Base-by-base conservation (phyloP, 2,888 invertebrate species). In the Cylloceria caligata region DNA sequence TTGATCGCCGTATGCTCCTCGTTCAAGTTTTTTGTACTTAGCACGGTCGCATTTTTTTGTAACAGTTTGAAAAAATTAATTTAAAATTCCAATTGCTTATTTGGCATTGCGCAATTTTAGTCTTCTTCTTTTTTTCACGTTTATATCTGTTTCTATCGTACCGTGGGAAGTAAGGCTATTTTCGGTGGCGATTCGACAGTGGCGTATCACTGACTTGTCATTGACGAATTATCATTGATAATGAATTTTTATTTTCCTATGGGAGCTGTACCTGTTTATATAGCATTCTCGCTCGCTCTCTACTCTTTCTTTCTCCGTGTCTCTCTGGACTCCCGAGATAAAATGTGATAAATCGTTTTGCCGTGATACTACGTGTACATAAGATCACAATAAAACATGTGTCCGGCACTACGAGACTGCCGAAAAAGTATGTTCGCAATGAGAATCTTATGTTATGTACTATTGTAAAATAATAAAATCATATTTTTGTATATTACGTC, bases 281-380 rank as follows among this genome's bases (percentile, higher is more conserved):
- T 60, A 16, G 7, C 24, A 21, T 36, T 71, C n/a, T 52, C 36
- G 27, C 49, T 62, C 24, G 34, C 39, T 76, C 13, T 62, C n/a
- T 68, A 30, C 30, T 49, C 30, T 45, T 57, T 34, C 36, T 6
- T 45, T 49, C 55, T 47, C 68, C 52, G 49, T 21, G 9, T 55
- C 21, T 62, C 16, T 24, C 30, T 19, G 64, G 36, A 62, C 36
- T 45, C 39, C 60, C 55, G 67, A 42, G 39, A 79, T 60, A 55
- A 49, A 67, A 75, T 65, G 69, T 80, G 80, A 75, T 80, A 73
- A 75, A 80, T 75, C 74, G 74, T 74, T 64, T 55, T 52, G 57
- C 67, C 67, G 65, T n/a, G 45, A 16, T 45, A n/a, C 45, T 16
- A 45, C 45, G 42, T 42, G 42, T 42, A 42, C 42, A n/a, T 16